Conservation (phyloP, 2,113 vertebrate species). For the Acrocephalus arundinaceus region DNA sequence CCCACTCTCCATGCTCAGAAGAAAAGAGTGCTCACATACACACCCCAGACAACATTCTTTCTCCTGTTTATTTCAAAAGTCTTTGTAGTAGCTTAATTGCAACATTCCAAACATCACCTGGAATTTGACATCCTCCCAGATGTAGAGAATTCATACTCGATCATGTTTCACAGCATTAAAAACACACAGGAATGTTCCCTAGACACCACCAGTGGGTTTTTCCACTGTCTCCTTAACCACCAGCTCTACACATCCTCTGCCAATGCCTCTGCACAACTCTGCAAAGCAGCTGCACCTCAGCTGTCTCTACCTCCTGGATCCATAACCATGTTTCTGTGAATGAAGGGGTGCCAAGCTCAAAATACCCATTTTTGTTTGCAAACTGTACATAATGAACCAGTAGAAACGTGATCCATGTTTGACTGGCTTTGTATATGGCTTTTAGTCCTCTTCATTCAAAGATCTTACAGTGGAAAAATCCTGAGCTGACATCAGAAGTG, state of each 20-base stretch:
- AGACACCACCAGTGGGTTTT: neutral
- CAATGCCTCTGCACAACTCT: neutral
- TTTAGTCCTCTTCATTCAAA: slow-evolving; percentile 52
- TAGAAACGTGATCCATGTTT: neutral
- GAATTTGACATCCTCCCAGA: neutral
- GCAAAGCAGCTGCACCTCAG: neutral
- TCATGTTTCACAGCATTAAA: neutral
- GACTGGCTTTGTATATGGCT: slow-evolving; percentile 33
- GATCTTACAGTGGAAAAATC: slow-evolving; percentile 13
- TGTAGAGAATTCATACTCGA: neutral
- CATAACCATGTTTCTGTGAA: neutral
- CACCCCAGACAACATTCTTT: neutral
- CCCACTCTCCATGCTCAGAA: neutral
- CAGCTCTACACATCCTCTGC: neutral
- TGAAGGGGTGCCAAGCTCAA: slow-evolving; percentile 21
- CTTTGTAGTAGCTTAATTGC: slow-evolving; percentile 18
- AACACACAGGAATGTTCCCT: neutral
- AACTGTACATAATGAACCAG: neutral
- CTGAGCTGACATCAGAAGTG: slow-evolving; percentile 14
- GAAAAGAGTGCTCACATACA: neutral
- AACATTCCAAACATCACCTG: neutral
- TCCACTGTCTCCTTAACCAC: neutral
- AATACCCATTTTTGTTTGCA: neutral
- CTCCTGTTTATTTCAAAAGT: slow-evolving; percentile 50
- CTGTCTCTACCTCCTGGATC: neutral